Base-by-base conservation (phyloP, 2,888 invertebrate species). In the Harpalus rufipes region DNA sequence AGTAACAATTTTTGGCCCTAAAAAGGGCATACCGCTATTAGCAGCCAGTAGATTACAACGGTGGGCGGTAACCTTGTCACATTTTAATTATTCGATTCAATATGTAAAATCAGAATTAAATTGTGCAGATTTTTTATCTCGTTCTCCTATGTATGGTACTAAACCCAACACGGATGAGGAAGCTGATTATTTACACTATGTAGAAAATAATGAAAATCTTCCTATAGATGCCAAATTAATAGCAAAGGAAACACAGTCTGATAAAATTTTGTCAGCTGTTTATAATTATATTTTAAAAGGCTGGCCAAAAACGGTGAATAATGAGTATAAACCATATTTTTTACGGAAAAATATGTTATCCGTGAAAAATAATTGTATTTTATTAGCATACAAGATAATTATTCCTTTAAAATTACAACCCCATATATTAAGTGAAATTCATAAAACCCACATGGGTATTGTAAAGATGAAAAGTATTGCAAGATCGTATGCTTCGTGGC, bases 41-140 rank as follows among this genome's bases (percentile, higher is more conserved):
- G 41, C 76, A 18, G 44, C 76, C 18, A 76, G 51, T 18, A 1
- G 76, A 7, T 44, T 76, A 44, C 76, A 76, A 44, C 25, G 39
- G 14, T 76, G 76, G 76, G 76, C 76, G 7, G 51, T 59, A 59
- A 59, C n/a, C 72, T 86, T 87, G 25, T 87, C 87, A 3, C 87
- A 80, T 21, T 87, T 87, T 85, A 58, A 86, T 51, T 88, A 86
- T 84, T 85, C 86, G 5, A 86, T 87, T 21, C 59, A 63, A 12
- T 86, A 87, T 68, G 81, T 87, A 10, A 87, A 86, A 51, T 87
- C 86, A n/a, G 51, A 85, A n/a, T 16, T 44, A 0, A 88, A 87
- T 80, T 72, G 86, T 7, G 87, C 87, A 7, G 87, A 88, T 86
- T 86, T 85, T 85, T 87, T 88, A 84, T 88, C 87, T 14, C 59